These are phyloP conservation scores for Ophiodon elongatus DNA, from an alignment of 2,113 vertebrate genomes.

Conservation along the genomic window DNA sequence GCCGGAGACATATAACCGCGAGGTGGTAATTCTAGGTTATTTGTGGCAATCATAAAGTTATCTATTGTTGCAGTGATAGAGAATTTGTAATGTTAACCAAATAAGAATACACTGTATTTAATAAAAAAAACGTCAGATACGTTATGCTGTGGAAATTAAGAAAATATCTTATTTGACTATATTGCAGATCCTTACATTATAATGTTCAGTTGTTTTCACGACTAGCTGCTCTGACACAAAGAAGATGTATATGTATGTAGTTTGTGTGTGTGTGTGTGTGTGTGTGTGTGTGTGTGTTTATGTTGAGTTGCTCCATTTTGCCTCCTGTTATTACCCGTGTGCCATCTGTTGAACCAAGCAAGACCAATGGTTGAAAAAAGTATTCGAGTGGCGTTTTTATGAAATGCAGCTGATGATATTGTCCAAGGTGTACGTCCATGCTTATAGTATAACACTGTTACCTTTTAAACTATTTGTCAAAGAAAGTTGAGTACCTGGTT, in stretches of 20 bases:
- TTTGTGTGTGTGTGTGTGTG: background rate
- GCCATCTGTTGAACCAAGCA: constrained; percentile 65
- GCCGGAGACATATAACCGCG: no score
- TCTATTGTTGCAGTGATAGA: background rate
- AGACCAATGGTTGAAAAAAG: constrained; percentile 3
- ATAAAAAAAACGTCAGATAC: background rate
- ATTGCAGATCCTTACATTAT: background rate
- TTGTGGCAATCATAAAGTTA: no score
- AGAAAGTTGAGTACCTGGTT: background rate
- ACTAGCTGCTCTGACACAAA: constrained; percentile 21
- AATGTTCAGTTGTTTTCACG: background rate
- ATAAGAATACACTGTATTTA: background rate
- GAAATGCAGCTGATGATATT: background rate
- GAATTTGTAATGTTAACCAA: background rate
- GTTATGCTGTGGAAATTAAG: background rate
- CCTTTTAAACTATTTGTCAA: background rate
- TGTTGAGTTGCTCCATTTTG: constrained; percentile 23
- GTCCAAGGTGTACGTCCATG: background rate
- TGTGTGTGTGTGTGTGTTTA: background rate
- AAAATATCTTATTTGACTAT: background rate
- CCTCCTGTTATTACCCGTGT: constrained; percentile 62
- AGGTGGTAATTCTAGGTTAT: background rate
- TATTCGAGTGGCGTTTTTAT: background rate
- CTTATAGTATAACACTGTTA: background rate
- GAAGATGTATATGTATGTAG: background rate